Evolutionary conservation across 1,140 invertebrate species (phyloP).

Genomic region (Choristoneura fumiferana): DNA sequence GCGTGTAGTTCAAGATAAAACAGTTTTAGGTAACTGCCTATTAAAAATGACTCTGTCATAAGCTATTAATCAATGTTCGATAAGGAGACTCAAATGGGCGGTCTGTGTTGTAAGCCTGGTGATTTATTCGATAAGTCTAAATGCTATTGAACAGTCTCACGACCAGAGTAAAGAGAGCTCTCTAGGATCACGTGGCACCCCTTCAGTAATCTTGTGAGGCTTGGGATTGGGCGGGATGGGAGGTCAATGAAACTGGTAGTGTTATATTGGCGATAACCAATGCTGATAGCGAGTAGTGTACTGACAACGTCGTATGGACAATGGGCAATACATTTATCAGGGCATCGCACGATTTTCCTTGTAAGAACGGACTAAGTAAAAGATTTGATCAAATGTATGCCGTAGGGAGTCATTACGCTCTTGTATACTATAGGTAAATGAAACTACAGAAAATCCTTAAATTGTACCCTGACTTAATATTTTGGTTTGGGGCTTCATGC

Average conservation of each 20-base stretch:
- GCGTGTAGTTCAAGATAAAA: slow-evolving; percentile 38
- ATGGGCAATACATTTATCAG: slow-evolving; percentile 47
- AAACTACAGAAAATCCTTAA: no score
- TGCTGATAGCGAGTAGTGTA: slow-evolving; percentile 41
- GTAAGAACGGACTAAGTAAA: slow-evolving; percentile 5
- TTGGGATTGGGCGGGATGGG: slow-evolving; percentile 15
- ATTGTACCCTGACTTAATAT: no score
- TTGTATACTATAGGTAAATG: background rate
- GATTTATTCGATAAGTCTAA: slow-evolving; percentile 61
- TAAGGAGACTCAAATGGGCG: slow-evolving; percentile 64
- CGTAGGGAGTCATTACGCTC: slow-evolving; percentile 10
- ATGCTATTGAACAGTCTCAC: slow-evolving; percentile 35
- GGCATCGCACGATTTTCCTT: slow-evolving; percentile 30
- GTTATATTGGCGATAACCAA: slow-evolving; percentile 44
- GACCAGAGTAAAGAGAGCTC: slow-evolving; percentile 33
- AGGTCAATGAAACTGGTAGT: slow-evolving; percentile 29
- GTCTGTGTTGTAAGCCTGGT: slow-evolving; percentile 56
- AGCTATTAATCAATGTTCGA: slow-evolving; percentile 73
- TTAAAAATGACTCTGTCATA: slow-evolving; percentile 67
- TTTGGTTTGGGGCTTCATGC: no score
- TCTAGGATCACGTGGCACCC: background rate
- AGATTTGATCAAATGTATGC: slow-evolving; percentile 2
- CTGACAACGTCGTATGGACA: slow-evolving; percentile 49
- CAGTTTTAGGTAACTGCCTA: slow-evolving; percentile 59
- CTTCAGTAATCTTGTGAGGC: background rate